Percentiles rank a stretch among this genome's conserved stretches.
Evolutionary conservation across 2,888 invertebrate genomes (phyloP).

Genomic region (Blomia tropicalis): DNA sequence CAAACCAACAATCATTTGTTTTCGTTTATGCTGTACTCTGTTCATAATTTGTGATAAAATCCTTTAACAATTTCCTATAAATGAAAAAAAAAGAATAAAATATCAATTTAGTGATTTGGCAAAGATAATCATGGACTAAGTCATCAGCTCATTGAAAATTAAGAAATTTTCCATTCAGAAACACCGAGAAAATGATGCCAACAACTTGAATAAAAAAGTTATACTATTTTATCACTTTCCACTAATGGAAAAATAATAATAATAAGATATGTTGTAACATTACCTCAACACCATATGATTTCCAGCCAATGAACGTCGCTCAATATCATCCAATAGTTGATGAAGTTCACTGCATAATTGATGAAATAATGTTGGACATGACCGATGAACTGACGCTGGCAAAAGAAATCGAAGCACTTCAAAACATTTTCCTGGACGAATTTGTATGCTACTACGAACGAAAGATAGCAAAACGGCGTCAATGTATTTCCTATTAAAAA

Average conservation of each 20-base stretch:
- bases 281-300: conserved; percentile 8
- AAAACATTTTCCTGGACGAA: not conserved
- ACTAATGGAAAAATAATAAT: too few relatives aligned
- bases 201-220: not conserved
- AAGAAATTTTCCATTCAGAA: not conserved
- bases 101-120: not conserved
- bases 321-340: not conserved
- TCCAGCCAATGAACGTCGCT: not conserved
- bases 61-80: conserved; percentile 3
- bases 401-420: conserved; percentile 6
- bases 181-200: not conserved
- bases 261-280: too few relatives aligned
- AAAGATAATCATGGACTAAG: not conserved
- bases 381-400: not conserved
- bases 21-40: not conserved
- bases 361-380: not conserved
- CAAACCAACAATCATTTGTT: not conserved
- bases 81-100: not conserved
- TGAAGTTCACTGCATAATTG: conserved; percentile 2
- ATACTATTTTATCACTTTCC: too few relatives aligned
- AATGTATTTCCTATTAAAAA: not conserved
- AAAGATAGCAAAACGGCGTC: not conserved
- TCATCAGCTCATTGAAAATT: not conserved
- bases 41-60: conserved; percentile 6
- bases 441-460: not conserved